Evolutionary conservation across 2,113 vertebrate genomes (phyloP), one percentile per base, ranked within the genome.

Genomic region (Sterrhoptilus dennistouni): DNA sequence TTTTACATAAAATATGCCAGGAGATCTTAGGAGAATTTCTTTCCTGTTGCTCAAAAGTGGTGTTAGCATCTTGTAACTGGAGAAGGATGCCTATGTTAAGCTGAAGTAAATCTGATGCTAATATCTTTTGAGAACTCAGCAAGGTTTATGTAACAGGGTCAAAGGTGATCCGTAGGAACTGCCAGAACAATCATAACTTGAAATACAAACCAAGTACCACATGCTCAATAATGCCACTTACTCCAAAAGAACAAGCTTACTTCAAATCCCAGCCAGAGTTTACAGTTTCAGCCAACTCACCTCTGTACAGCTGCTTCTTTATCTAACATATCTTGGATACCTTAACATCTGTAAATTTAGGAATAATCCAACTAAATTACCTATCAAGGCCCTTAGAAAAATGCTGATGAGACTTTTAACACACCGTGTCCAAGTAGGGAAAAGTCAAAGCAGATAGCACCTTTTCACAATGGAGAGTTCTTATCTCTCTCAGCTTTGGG

Each of bases 361-460:
- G 33, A 57, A 60, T 36, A 82, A 82, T 31, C 10, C 75, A 80
- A 35, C 28, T 69, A 68, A 83, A 85, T 47, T 69, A 47, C 10
- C 14, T 71, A 5, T 16, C 21, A 64, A 77, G 8, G 14, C 45
- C 36, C 31, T 80, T 24, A 29, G 42, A 22, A 74, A 83, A 85
- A 72, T 57, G 18, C 14, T 61, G n/a, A 63, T 80, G 42, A 85
- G 31, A 24, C 36, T 65, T 49, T 36, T 77, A 69, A 57, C 14
- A 27, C 8, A 23, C 1, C 0, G 0, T 8, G 2, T 38, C 27
- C 0, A 4, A 74, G 11, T 24, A 47, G 27, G 29, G 47, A 47
- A 76, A 72, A 88, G 8, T 6, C 36, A 66, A 86, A 88, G 45
- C 7, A 36, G 49, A 57, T n/a, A 49, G 3, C 23, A 63, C 15